Base-by-base conservation (phyloP, 2,113 vertebrate species). In the Ictalurus furcatus region DNA sequence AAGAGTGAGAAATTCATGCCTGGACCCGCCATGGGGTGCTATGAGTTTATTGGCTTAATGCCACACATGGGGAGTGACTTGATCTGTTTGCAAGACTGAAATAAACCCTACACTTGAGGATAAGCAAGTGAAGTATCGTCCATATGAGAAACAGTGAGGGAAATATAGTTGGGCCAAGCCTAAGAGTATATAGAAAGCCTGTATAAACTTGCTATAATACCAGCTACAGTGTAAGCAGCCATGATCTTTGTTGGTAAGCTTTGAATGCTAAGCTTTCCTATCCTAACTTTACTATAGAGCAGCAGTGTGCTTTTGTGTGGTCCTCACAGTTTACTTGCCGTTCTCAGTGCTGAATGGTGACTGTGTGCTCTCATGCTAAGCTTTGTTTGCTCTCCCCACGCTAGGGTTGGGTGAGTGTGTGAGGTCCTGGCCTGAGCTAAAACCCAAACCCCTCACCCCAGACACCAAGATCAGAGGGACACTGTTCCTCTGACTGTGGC, bases 381-480 rank as follows among this genome's bases (percentile, higher is more conserved):
- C 56, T 34, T 76, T 91, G 88, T 91, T 91, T 91, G 73, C 90
- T 80, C 81, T 89, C 80, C 48, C 63, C 85, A 61, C n/a, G 63
- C 89, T 85, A 73, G 48, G 87, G 80, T 88, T 88, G 56, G 59
- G 67, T 74, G 76, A 17, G 34, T 84, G 88, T 89, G 90, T 91
- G 90, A 86, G 88, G 90, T 91, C 90, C 71, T 80, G 56, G 48
- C 73, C 54, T 76, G 54, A 86, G 52, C 5, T 86, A 85, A 48
- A 73, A 17, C 82, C 71, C 21, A 76, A 85, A n/a, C 44, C 74
- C 74, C 34, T 85, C 59, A 34, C 82, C 88, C 76, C 58, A 52
- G 23, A 85, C 11, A 23, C 48, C 44, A 52, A 28, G 59, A 89
- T 89, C 88, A 89, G 61, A 85, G 74, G 23, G 84, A 30, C 69